Evolutionary conservation across 2,888 invertebrate species (phyloP), one percentile per base, ranked within the genome.

Genomic region (Sphaerophoria taeniata): DNA sequence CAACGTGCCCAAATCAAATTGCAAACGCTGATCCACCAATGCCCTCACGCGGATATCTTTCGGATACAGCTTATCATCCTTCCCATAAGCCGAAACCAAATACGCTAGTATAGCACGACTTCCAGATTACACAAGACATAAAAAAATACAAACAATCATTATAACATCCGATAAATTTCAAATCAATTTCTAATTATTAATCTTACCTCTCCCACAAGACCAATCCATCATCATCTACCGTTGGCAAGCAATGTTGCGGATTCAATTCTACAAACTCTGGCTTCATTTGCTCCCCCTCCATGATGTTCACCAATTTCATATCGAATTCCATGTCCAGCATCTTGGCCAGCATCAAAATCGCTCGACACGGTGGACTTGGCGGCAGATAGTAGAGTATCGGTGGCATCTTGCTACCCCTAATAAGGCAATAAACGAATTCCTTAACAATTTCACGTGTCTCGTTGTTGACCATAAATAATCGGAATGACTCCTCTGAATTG

Each of bases 241-340:
- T 94, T 55, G 94, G 94, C 77, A 94, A 89, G 76, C 92, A 93
- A 87, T 94, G 94, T 87, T 94, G 93, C 2, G 93, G 93, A 89
- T 93, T 93, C 81, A 93, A 87, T 74, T 90, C 93, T 12, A 94
- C 78, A 89, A 93, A 95, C 58, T 95, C 94, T 0, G 95, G 93
- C 47, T 93, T 93, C 90, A 94, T 89, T 39, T 94, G 94, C 75
- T 95, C 95, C 0, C 94, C 93, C 58, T 92, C 92, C 78, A 93
- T 53, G 4, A 94, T 88, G 88, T 95, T 93, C 14, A 94, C 88
- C 36, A 91, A 87, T 90, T 94, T 95, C 70, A 94, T 89, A 89
- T 95, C 94, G 53, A 95, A 91, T 84, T 94, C 93, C 47, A 95
- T 89, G 3, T 93, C 94, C 39, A 95, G 89, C 88, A 94, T 93